Evolutionary conservation across 2,797 vertebrate species (phyloP).

Genomic region (Argyrosomus regius): DNA sequence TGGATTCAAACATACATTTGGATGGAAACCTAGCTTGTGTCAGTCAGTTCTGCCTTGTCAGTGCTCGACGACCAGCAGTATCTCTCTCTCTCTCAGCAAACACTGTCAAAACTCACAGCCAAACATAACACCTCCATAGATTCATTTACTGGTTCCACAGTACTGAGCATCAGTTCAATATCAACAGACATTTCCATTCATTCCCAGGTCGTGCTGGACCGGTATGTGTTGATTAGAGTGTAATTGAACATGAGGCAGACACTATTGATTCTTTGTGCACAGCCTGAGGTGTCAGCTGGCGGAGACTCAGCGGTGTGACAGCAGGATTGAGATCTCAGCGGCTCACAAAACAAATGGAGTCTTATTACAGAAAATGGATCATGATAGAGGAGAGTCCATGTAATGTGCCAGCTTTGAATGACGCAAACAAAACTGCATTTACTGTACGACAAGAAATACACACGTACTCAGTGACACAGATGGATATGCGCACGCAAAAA

Average conservation of each 20-base stretch:
- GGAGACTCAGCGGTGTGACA: constrained; percentile 56
- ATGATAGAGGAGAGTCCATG: constrained; percentile 18
- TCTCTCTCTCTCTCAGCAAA: background rate
- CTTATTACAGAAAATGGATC: constrained; percentile 53
- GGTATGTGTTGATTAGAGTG: constrained; percentile 62
- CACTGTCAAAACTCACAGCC: constrained; percentile 1
- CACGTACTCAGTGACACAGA: background rate
- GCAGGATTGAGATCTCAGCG: constrained; percentile 70
- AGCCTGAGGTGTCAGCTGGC: constrained; percentile 70
- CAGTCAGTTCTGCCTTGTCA: background rate
- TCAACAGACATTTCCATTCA: constrained; percentile 49
- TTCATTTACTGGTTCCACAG: constrained; percentile 21
- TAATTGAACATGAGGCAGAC: constrained; percentile 73
- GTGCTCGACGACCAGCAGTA: background rate
- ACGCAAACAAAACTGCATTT: constrained; percentile 36
- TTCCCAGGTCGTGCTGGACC: constrained; percentile 32
- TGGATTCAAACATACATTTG: background rate
- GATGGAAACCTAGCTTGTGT: background rate
- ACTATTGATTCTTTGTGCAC: constrained; percentile 71
- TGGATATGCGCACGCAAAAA: background rate
- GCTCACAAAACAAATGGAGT: constrained; percentile 50
- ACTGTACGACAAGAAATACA: background rate
- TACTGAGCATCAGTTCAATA: constrained; percentile 28
- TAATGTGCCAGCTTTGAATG: constrained; percentile 28
- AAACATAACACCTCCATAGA: constrained; percentile 20